Percentiles rank a stretch among this genome's conserved stretches.
Conservation (phyloP, 1,140 invertebrate species). For the Temnothorax longispinosus region DNA sequence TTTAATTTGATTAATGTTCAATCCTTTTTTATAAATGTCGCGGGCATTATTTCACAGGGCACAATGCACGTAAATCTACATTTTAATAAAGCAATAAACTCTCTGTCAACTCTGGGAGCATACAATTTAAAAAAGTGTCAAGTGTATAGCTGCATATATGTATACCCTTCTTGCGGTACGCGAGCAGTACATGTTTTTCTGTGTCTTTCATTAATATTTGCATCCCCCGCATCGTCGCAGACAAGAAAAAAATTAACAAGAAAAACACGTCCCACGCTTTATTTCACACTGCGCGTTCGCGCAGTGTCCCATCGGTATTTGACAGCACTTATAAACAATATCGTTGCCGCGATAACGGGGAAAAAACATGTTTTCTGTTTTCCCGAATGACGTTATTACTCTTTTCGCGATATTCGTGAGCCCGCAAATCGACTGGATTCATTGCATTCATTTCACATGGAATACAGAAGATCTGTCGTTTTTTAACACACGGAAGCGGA, state of each 20-base stretch:
- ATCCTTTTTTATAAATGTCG: not conserved
- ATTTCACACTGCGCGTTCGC: not conserved
- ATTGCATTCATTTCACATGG: not conserved
- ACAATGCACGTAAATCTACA: not conserved
- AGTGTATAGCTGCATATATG: not conserved
- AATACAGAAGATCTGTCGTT: not conserved
- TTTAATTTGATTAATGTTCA: not conserved
- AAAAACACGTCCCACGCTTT: not conserved
- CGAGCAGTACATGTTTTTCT: not conserved
- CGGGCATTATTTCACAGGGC: not conserved
- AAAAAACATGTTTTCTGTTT: not conserved
- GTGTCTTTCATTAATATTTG: conserved; percentile 34
- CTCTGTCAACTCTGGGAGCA: not conserved
- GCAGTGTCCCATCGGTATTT: conserved; percentile 1
- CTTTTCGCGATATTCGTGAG: not conserved
- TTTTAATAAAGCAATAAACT: conserved; percentile 23
- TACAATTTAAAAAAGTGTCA: conserved; percentile 9
- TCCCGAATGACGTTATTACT: not conserved
- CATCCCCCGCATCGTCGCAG: too few relatives aligned
- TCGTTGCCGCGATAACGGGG: not conserved
- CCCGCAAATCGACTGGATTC: not conserved
- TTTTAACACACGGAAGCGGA: not conserved
- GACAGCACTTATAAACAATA: conserved; percentile 28
- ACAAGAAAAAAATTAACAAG: conserved; percentile 4
- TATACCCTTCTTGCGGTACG: not conserved